Base-by-base conservation (phyloP, 2,888 invertebrate species). In the Tetropium fuscum region DNA sequence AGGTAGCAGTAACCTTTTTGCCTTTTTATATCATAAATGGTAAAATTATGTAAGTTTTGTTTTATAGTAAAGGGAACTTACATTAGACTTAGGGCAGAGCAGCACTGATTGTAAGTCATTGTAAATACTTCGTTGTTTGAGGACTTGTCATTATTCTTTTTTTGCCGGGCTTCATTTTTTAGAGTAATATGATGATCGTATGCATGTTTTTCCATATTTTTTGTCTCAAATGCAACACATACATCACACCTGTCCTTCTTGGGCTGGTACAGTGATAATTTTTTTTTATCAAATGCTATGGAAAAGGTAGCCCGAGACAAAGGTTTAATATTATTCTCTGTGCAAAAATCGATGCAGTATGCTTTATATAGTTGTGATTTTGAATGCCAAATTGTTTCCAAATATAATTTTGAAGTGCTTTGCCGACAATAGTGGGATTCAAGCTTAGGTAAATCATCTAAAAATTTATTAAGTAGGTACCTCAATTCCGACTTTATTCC, bases 341-440 rank as follows among this genome's bases (percentile, higher is more conserved):
- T 18, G 18, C 54, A 55, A 36, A 38, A 59, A 20, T 27, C 27
- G 40, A 48, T 34, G 22, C 34, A 48, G 55, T 54, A 55, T 43
- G 43, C 18, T 53, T 27, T 27, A 32, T 53, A 53, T 1, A 53
- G 16, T 51, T 58, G 36, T 10, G 38, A 27, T 30, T 57, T 49
- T 10, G 57, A 57, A n/a, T 22, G 20, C 57, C 57, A 58, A 8
- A 53, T 11, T 45, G 53, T 25, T 25, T 58, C 58, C 15, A 58
- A 41, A 30, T 58, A 53, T 10, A 53, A 20, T 32, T 58, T 58
- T 27, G 45, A 32, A 8, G 45, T 38, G 7, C 27, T 38, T 10
- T 32, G 36, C 43, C 45, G 18, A 44, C 53, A 58, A 36, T 43
- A 57, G 51, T 44, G 57, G 7, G 44, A 44, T 44, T 49, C 36